phyloP scores from a whole-genome alignment of 30 jellyfish, hydroid and myxozoan species.

The Hydra vulgaris region DNA sequence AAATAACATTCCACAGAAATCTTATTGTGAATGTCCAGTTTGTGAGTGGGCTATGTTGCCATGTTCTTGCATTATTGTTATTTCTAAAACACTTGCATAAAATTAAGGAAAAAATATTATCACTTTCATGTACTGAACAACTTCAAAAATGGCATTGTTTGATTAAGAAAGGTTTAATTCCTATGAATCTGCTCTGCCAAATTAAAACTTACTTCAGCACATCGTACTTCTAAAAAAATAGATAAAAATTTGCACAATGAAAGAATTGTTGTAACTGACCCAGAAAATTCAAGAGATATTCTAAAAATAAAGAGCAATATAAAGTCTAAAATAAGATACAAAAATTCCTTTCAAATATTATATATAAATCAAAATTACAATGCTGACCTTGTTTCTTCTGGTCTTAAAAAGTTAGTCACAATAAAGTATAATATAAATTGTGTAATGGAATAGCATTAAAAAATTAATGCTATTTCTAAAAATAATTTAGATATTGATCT shows the following conservation, averaged over 20 bases:
- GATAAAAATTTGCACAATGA: not conserved
- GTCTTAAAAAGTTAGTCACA: not conserved
- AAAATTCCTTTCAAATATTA: not conserved
- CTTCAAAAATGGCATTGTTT: constrained; percentile 22
- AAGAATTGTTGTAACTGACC: constrained; percentile 8
- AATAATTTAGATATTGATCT: not conserved
- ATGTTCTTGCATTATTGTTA: constrained; percentile 5
- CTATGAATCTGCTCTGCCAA: constrained; percentile 4
- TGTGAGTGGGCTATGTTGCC: constrained; percentile 25
- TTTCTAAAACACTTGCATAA: constrained; percentile 7
- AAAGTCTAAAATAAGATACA: constrained; percentile 1
- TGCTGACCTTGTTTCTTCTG: not conserved
- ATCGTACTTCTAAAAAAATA: not conserved
- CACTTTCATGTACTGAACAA: constrained; percentile 24
- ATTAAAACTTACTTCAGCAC: constrained; percentile 16
- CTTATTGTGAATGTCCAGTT: constrained; percentile 27
- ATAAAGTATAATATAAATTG: not conserved
- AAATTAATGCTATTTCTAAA: no score
- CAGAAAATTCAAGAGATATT: constrained; percentile 19
- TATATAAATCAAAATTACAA: not conserved
- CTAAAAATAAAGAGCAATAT: constrained; percentile 5
- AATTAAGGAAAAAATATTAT: constrained; percentile 11
- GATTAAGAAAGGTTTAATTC: constrained; percentile 7
- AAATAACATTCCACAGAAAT: not conserved
- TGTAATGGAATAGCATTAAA: not conserved